A percentile compares a stretch with the other conserved stretches of the same genome.
phyloP scores from a whole-genome alignment of 1,140 invertebrate species.

The Meloidogyne chitwoodi region DNA sequence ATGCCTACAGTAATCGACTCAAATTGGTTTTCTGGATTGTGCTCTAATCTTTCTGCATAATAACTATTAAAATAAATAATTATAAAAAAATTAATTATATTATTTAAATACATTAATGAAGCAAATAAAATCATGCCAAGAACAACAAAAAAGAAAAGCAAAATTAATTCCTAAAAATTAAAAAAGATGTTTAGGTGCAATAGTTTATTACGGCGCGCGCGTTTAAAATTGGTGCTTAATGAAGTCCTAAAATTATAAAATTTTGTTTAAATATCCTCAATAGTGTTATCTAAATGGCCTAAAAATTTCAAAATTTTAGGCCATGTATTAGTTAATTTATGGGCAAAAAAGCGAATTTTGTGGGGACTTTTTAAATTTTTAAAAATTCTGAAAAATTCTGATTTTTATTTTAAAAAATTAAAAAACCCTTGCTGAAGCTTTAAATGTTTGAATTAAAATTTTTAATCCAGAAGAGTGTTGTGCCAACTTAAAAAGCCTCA shows the following conservation, averaged over 20 bases:
- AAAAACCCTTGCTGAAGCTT: slow-evolving; percentile 59
- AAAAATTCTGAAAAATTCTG: too few species aligned
- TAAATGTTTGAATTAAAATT: slow-evolving; percentile 93
- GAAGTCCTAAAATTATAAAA: too few species aligned
- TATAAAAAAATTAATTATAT: slow-evolving; percentile 80
- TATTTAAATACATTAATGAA: slow-evolving; percentile 95
- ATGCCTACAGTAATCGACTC: slow-evolving; percentile 61
- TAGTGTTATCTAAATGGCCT: neutral
- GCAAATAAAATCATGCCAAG: slow-evolving; percentile 80
- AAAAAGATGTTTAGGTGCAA: neutral
- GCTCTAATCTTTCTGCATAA: slow-evolving; percentile 81
- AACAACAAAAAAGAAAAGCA: slow-evolving; percentile 80
- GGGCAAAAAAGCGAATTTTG: too few species aligned
- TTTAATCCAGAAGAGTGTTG: slow-evolving; percentile 91
- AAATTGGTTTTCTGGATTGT: slow-evolving; percentile 59
- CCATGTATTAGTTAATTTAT: too few species aligned
- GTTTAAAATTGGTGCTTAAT: too few species aligned
- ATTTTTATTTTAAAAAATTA: too few species aligned
- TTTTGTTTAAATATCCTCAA: too few species aligned
- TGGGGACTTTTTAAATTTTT: too few species aligned
- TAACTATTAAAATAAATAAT: slow-evolving; percentile 61
- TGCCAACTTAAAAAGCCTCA: slow-evolving; percentile 95
- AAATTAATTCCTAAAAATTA: slow-evolving; percentile 83
- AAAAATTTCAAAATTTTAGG: slow-evolving; percentile 62
- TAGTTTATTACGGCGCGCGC: too few species aligned